These are phyloP conservation scores for Nasonia giraulti DNA, from an alignment of 1,140 invertebrate genomes.

Conservation along the genomic window DNA sequence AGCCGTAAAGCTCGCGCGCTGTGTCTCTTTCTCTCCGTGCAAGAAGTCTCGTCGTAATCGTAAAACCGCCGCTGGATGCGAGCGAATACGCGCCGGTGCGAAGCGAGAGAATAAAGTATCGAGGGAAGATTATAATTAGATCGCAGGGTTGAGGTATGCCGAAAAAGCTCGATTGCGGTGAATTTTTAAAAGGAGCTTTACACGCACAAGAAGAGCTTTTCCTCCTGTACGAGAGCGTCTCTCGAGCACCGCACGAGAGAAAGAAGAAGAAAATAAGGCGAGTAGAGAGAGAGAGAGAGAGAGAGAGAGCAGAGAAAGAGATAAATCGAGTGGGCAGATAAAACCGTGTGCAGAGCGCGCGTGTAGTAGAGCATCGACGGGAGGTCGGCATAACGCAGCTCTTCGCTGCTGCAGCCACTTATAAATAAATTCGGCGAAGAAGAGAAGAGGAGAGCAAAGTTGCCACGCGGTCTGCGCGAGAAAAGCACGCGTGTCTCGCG, in stretches of 20 bases:
- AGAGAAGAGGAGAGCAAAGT: not conserved
- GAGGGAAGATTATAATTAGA: slow-evolving; percentile 39
- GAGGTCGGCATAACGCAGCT: slow-evolving; percentile 4
- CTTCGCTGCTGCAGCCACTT: not conserved
- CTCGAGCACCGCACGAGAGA: not conserved
- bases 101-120: not conserved
- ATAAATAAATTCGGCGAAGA: slow-evolving; percentile 34
- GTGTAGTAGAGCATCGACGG: not conserved
- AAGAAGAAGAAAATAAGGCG: not conserved
- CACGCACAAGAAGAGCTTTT: too few species aligned
- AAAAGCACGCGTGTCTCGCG: not conserved
- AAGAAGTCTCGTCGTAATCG: slow-evolving; percentile 20
- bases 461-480: slow-evolving; percentile 43
- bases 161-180: too few species aligned
- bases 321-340: slow-evolving; percentile 34
- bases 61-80: not conserved
- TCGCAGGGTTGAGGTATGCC: not conserved
- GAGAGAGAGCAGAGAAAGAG: not conserved
- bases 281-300: not conserved
- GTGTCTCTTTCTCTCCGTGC: not conserved
- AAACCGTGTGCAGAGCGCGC: not conserved
- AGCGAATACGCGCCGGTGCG: not conserved
- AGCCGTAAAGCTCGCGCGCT: slow-evolving; percentile 28
- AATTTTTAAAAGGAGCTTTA: too few species aligned
- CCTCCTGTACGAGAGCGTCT: too few species aligned